Evolutionary conservation across 1,140 invertebrate species (phyloP).

Genomic region (Magallana ariakensis): DNA sequence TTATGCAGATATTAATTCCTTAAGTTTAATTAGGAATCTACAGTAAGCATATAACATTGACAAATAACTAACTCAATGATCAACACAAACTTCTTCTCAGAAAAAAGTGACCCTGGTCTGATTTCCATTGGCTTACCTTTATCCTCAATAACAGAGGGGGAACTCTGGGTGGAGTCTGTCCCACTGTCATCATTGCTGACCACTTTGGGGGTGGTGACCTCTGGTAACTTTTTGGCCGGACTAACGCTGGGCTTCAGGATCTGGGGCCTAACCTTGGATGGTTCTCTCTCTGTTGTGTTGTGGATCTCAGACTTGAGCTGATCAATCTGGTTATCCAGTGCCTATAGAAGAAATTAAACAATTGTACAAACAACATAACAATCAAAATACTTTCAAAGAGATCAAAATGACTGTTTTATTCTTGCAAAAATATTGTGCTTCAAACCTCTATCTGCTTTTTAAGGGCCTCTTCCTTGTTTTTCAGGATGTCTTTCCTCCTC

Average conservation of each 20-base stretch:
- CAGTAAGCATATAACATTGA: no score
- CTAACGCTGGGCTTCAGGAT: constrained; percentile 81
- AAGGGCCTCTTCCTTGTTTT: constrained; percentile 81
- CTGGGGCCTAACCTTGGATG: constrained; percentile 79
- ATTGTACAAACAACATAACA: no score
- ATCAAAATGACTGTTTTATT: no score
- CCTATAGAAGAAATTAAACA: constrained; percentile 68
- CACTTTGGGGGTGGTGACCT: constrained; percentile 50
- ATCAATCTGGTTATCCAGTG: constrained; percentile 81
- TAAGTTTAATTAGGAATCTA: no score
- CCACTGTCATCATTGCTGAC: constrained; percentile 43
- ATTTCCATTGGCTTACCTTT: constrained; percentile 14
- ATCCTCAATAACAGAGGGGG: constrained; percentile 54
- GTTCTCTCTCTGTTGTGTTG: constrained; percentile 77
- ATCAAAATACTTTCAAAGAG: no score
- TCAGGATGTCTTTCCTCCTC: constrained; percentile 80
- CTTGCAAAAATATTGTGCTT: no score
- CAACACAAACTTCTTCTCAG: background rate
- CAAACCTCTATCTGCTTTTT: constrained; percentile 82
- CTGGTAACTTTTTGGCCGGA: constrained; percentile 50
- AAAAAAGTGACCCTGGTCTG: background rate
- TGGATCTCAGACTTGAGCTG: constrained; percentile 80
- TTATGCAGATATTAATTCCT: no score
- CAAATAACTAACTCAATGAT: no score
- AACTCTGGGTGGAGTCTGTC: constrained; percentile 65